A percentile compares a stretch with the other conserved stretches of the same genome.
Evolutionary conservation across 1,140 invertebrate genomes (phyloP).

Genomic region (Drosophila kanapiae): DNA sequence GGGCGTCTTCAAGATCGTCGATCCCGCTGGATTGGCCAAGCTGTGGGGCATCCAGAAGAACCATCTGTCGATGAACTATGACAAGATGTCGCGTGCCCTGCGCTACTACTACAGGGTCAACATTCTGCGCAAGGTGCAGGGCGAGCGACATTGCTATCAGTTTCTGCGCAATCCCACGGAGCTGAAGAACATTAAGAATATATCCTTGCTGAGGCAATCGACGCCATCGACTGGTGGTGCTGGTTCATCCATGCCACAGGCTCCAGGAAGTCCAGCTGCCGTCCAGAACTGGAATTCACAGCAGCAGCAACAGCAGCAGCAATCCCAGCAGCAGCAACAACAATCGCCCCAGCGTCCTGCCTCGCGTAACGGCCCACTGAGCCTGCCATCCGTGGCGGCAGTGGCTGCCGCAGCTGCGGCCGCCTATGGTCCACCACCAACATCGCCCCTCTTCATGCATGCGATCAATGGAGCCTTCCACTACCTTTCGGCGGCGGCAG

Average conservation of each 20-base stretch:
- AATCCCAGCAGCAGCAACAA: constrained; percentile 60
- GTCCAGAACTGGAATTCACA: constrained; percentile 51
- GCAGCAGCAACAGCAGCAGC: constrained; percentile 47
- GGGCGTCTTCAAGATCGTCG: constrained; percentile 97
- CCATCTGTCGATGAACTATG: constrained; percentile 99
- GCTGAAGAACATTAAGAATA: constrained; percentile 96
- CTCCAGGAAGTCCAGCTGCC: constrained; percentile 53
- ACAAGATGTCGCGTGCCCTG: constrained; percentile 99
- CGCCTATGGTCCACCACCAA: constrained; percentile 81
- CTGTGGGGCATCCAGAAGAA: constrained; percentile 99
- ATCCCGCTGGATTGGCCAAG: constrained; percentile 96
- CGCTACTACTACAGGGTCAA: constrained; percentile 99
- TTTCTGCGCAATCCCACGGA: constrained; percentile 95
- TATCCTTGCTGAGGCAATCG: constrained; percentile 94
- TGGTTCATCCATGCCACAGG: constrained; percentile 16
- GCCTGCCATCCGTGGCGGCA: constrained; percentile 71
- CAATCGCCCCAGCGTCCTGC: constrained; percentile 66
- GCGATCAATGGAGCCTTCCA: constrained; percentile 82
- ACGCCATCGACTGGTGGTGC: constrained; percentile 54
- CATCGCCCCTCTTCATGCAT: constrained; percentile 83
- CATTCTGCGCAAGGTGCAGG: constrained; percentile 98
- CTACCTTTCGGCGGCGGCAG: constrained; percentile 74
- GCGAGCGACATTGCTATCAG: constrained; percentile 98
- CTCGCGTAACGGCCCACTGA: constrained; percentile 66
- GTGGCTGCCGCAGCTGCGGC: constrained; percentile 78